These are phyloP conservation scores for Sarcophaga carnaria DNA, from an alignment of 2,888 invertebrate genomes.

Conservation along the genomic window DNA sequence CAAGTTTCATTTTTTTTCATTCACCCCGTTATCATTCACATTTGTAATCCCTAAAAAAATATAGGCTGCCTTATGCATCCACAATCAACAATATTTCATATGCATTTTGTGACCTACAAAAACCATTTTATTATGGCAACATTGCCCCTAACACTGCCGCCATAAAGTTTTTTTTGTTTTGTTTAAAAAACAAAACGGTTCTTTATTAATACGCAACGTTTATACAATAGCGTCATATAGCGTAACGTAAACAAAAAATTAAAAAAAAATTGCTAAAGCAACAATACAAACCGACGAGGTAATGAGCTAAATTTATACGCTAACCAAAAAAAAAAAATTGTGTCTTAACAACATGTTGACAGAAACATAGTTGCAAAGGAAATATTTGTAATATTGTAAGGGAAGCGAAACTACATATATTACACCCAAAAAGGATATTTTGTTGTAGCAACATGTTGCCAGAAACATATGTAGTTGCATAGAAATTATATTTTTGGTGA, in stretches of 20 bases:
- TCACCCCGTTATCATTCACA: neutral
- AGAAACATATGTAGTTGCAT: too few relatives aligned
- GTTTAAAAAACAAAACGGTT: conserved; percentile 39
- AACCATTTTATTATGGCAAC: conserved; percentile 3
- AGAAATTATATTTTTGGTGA: too few relatives aligned
- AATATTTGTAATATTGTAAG: too few relatives aligned
- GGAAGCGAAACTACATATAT: too few relatives aligned
- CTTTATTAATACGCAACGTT: conserved; percentile 51
- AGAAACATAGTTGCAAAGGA: too few relatives aligned
- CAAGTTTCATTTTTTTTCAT: conserved; percentile 7
- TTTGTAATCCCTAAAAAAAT: neutral
- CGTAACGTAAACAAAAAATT: conserved; percentile 48
- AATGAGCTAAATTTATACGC: too few relatives aligned
- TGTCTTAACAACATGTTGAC: too few relatives aligned
- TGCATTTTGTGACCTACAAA: conserved; percentile 51
- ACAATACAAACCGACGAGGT: neutral
- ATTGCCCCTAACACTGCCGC: conserved; percentile 16
- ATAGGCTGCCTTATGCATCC: neutral
- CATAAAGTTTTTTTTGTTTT: neutral
- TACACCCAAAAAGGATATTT: too few relatives aligned
- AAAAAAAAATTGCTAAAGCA: neutral
- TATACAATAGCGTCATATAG: conserved; percentile 46
- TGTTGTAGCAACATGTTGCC: too few relatives aligned
- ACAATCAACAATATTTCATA: conserved; percentile 3
- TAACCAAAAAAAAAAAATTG: too few relatives aligned